Conservation (phyloP, 2,797 vertebrate genomes). For the Tiaroga cobitis region DNA sequence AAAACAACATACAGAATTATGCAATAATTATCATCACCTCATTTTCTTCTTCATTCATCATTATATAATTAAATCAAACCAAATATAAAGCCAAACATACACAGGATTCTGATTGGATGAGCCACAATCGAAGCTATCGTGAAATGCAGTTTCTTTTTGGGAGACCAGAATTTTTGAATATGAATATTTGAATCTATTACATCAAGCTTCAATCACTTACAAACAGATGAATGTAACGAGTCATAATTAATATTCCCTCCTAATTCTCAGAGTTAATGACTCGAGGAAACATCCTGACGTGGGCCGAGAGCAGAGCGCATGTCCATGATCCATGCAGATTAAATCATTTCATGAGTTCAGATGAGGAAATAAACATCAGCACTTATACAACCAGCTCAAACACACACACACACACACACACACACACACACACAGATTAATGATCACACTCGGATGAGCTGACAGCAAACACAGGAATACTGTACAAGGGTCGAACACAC, state of each 20-base stretch:
- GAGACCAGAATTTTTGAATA: not conserved
- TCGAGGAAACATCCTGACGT: not conserved
- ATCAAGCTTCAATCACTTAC: not conserved
- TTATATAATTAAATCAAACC: not conserved
- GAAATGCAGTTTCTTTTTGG: not conserved
- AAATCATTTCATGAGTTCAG: not conserved
- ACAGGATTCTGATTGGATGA: not conserved
- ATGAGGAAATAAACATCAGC: not conserved
- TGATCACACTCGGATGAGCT: not conserved
- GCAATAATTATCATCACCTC: not conserved
- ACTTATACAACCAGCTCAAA: slow-evolving; percentile 9
- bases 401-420: too few relatives aligned
- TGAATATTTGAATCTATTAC: too few relatives aligned
- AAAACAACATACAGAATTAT: not conserved
- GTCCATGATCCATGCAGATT: not conserved
- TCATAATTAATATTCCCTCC: not conserved
- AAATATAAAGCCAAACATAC: not conserved
- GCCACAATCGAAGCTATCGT: not conserved
- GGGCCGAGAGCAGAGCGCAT: not conserved
- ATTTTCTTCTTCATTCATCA: not conserved
- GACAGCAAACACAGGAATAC: not conserved
- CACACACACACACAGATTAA: not conserved
- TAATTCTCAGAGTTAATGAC: not conserved
- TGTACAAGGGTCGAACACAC: not conserved
- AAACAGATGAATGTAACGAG: not conserved